phyloP scores from a whole-genome alignment of 1,140 invertebrate species.

The Brachystomella parvula region DNA sequence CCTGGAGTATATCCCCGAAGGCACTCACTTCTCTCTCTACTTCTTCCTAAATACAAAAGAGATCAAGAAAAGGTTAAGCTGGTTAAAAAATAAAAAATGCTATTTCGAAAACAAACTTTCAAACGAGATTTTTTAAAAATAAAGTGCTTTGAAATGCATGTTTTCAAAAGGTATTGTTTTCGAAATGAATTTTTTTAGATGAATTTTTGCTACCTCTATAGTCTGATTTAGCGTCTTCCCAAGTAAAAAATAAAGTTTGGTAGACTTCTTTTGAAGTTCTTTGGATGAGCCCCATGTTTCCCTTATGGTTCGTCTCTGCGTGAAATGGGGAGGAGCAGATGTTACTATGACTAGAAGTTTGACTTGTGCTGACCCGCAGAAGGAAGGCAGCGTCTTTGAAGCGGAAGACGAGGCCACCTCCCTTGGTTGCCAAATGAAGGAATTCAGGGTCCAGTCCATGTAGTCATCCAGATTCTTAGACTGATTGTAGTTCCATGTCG shows the following conservation, averaged over 20 bases:
- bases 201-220: slow-evolving; percentile 21
- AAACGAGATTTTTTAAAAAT: neutral
- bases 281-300: slow-evolving; percentile 68
- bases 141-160: neutral
- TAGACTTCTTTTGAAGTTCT: slow-evolving; percentile 46
- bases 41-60: slow-evolving; percentile 44
- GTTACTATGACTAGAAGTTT: slow-evolving; percentile 31
- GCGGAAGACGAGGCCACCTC: slow-evolving; percentile 7
- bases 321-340: slow-evolving; percentile 29
- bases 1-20: slow-evolving; percentile 80
- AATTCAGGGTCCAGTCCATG: slow-evolving; percentile 25
- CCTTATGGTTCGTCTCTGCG: slow-evolving; percentile 57
- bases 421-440: slow-evolving; percentile 30
- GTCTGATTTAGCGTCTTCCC: slow-evolving; percentile 30
- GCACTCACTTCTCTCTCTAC: slow-evolving; percentile 53
- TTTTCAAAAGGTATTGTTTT: neutral
- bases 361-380: slow-evolving; percentile 22
- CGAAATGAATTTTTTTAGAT: neutral
- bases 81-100: neutral
- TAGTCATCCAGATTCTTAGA: slow-evolving; percentile 30
- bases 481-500: slow-evolving; percentile 34
- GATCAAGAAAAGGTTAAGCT: slow-evolving; percentile 3
- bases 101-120: too few relatives aligned
- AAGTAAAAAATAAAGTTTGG: slow-evolving; percentile 32
- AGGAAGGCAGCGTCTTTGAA: slow-evolving; percentile 15